phyloP scores from a whole-genome alignment of 2,797 vertebrate species.

The Serranus cabrilla region DNA sequence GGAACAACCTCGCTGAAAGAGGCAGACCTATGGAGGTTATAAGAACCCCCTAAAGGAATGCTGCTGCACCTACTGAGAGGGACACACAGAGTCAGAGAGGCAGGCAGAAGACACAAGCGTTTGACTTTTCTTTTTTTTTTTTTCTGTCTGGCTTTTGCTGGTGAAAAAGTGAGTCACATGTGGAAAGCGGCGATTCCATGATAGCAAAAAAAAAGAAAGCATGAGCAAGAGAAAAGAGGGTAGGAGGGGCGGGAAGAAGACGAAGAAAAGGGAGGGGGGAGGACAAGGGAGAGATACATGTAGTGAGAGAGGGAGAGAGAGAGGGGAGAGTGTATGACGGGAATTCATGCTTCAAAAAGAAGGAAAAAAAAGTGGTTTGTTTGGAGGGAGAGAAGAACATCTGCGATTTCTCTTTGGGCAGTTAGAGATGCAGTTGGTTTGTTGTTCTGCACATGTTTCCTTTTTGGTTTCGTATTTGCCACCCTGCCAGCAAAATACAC shows the following conservation, averaged over 20 bases:
- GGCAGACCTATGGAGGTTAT: slow-evolving; percentile 61
- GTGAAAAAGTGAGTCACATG: slow-evolving; percentile 85
- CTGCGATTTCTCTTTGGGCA: slow-evolving; percentile 74
- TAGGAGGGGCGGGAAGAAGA: slow-evolving; percentile 56
- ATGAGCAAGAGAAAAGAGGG: slow-evolving; percentile 52
- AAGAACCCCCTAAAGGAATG: slow-evolving; percentile 65
- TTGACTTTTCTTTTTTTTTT: slow-evolving; percentile 54
- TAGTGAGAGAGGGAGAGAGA: slow-evolving; percentile 42
- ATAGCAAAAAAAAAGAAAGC: slow-evolving; percentile 66
- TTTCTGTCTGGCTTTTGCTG: slow-evolving; percentile 75
- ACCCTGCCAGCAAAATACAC: slow-evolving; percentile 37
- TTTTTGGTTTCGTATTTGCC: slow-evolving; percentile 45
- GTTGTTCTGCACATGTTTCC: slow-evolving; percentile 54
- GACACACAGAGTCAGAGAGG: slow-evolving; percentile 44
- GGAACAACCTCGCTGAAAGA: slow-evolving; percentile 58
- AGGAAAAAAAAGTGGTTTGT: slow-evolving; percentile 76
- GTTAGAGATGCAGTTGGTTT: slow-evolving; percentile 60
- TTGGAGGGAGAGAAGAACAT: slow-evolving; percentile 71
- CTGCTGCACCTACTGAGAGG: slow-evolving; percentile 58
- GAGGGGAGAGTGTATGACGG: slow-evolving; percentile 48
- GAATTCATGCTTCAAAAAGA: slow-evolving; percentile 75
- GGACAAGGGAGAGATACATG: slow-evolving; percentile 60
- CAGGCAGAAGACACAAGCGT: slow-evolving; percentile 56
- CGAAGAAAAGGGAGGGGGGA: slow-evolving; percentile 53
- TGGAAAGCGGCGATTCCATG: slow-evolving; percentile 77